These are phyloP conservation scores for Pipra filicauda DNA, from an alignment of 2,113 vertebrate species.

Conservation along the genomic window DNA sequence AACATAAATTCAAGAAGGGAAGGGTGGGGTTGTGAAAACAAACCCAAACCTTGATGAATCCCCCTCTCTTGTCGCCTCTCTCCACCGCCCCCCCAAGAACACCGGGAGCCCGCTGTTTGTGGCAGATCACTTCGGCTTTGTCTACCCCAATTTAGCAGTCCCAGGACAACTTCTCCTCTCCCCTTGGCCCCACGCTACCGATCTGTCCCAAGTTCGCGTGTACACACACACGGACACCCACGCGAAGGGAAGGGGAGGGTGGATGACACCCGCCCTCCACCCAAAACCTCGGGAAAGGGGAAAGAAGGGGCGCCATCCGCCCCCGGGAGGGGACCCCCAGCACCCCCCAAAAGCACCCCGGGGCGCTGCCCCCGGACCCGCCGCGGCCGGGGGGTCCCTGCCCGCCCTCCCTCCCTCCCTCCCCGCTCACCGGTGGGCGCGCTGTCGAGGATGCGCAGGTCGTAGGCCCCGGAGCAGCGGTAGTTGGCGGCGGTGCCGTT, in stretches of 20 bases:
- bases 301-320: too few species aligned
- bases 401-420: background rate
- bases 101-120: background rate
- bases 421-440: constrained; percentile 90
- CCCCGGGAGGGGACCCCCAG: background rate
- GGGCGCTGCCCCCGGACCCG: background rate
- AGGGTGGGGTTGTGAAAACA: accelerated
- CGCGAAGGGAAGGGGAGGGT: too few species aligned
- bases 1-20: background rate
- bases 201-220: accelerated
- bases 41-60: background rate
- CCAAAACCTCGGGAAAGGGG: background rate
- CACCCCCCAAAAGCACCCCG: background rate
- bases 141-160: background rate
- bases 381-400: background rate
- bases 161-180: background rate
- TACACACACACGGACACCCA: background rate
- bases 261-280: too few species aligned
- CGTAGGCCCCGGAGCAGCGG: constrained; percentile 97
- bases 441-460: constrained; percentile 95
- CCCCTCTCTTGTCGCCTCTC: background rate
- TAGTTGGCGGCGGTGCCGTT: constrained; percentile 98
- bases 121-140: background rate
- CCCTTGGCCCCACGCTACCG: background rate
- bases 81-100: background rate